Conservation (phyloP, 2,113 vertebrate species). For the Cryptotis parvus region DNA sequence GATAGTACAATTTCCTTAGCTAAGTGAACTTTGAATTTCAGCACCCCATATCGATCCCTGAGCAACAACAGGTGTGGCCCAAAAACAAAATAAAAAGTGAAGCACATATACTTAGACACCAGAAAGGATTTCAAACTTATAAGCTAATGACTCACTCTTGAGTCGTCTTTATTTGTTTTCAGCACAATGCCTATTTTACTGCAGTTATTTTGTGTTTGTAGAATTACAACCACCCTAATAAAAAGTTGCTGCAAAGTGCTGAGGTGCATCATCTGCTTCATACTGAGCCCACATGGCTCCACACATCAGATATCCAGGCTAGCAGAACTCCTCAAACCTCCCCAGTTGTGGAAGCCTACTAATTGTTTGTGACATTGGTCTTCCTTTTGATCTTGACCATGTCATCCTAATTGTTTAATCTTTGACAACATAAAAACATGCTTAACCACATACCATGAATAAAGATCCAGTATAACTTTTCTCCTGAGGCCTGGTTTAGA, state of each 20-base stretch:
- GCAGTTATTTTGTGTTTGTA: conserved; percentile 23
- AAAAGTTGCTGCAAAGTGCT: background rate
- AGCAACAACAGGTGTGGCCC: too few species aligned
- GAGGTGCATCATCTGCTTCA: background rate
- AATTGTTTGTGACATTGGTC: conserved; percentile 82
- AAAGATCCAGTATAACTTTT: conserved; percentile 68
- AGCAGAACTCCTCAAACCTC: conserved; percentile 69
- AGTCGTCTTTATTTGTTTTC: background rate
- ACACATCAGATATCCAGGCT: conserved; percentile 65
- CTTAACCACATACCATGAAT: conserved; percentile 75
- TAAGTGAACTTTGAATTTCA: too few species aligned
- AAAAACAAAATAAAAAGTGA: background rate
- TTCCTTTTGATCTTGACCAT: conserved; percentile 86
- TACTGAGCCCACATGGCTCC: conserved; percentile 58
- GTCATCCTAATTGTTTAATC: conserved; percentile 88
- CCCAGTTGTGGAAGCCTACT: conserved; percentile 75
- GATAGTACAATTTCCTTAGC: too few species aligned
- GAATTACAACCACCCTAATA: background rate
- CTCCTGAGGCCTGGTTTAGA: conserved; percentile 60
- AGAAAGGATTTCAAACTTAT: background rate
- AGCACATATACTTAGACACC: background rate
- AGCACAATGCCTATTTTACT: background rate
- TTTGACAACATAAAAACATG: conserved; percentile 81
- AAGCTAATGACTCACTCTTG: background rate
- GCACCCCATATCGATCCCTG: too few species aligned